Base-by-base conservation (phyloP, 2,113 vertebrate species). In the Herpetotheres cachinnans region DNA sequence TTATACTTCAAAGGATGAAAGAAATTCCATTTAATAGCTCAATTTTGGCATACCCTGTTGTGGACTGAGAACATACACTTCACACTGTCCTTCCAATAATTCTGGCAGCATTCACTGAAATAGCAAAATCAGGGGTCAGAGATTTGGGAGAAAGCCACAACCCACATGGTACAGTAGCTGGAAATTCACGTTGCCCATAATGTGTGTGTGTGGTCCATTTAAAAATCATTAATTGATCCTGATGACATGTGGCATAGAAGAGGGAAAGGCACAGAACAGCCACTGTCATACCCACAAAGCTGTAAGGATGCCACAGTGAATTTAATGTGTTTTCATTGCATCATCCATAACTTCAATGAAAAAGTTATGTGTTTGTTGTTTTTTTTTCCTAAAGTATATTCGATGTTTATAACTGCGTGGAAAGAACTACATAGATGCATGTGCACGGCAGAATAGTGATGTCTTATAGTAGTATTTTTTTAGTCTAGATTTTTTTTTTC, bases 171-270 rank as follows among this genome's bases (percentile, higher is more conserved):
- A 88, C n/a, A 82, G 82, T 38, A 82, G 25, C 77, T 96, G 50
- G 44, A 89, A 83, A 70, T 66, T 85, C 65, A 44, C n/a, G 27
- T 62, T 93, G 54, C 19, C 26, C 50, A 22, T 71, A 79, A 55
- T 40, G 0, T 44, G 15, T 20, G 25, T 52, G 73, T 47, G 54
- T 65, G 58, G 24, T 69, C 82, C 58, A 59, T 83, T 63, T 67
- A 54, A 78, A 86, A 91, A 63, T 58, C 20, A 67, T 93, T 88
- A 61, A 67, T 89, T 82, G 63, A 65, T 94, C n/a, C 55, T 88
- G 50, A 90, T 86, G 67, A 40, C 42, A 47, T 46, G 47, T 62
- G 67, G 22, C 70, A 82, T 10, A 8, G 1, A 30, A 80, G 9
- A 38, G 47, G 10, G 16, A 79, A 81, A 93, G 19, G 15, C 73